Percentiles rank a stretch among this genome's conserved stretches.
Conservation (phyloP, 92 coral and sea anemone genomes). For the Meandrina meandrites region DNA sequence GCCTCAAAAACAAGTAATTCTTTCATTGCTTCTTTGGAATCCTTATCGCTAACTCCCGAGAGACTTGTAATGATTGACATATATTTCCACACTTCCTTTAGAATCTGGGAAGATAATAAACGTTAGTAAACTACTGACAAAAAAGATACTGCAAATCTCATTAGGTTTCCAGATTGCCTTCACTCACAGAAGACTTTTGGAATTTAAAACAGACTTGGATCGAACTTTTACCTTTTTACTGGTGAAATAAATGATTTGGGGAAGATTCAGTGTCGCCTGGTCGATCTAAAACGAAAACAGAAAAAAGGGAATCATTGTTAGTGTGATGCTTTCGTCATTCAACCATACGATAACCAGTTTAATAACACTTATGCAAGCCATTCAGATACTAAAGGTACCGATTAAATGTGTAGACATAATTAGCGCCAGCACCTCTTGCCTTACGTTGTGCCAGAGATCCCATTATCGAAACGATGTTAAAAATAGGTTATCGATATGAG, state of each 20-base stretch:
- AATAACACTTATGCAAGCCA: neutral
- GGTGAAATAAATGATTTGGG: slow-evolving; percentile 93
- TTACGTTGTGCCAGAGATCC: neutral
- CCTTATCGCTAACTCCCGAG: slow-evolving; percentile 51
- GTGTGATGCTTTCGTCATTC: neutral
- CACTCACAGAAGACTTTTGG: neutral
- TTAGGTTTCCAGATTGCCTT: neutral
- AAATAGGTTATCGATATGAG: too few species aligned
- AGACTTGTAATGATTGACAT: slow-evolving; percentile 72
- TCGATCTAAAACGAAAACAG: slow-evolving; percentile 71
- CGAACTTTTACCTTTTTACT: slow-evolving; percentile 67
- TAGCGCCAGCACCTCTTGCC: neutral
- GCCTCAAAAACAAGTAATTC: slow-evolving; percentile 85
- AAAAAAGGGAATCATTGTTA: neutral
- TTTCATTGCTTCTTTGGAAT: slow-evolving; percentile 62
- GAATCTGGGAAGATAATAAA: slow-evolving; percentile 42
- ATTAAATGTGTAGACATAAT: neutral
- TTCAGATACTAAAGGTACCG: neutral
- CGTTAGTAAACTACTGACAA: too few species aligned
- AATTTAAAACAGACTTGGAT: neutral
- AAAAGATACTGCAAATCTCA: too few species aligned
- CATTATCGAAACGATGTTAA: neutral
- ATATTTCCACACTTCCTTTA: slow-evolving; percentile 72
- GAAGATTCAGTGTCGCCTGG: slow-evolving; percentile 89
- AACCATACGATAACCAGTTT: neutral